These are phyloP conservation scores for Paradoxurus hermaphroditus DNA, from an alignment of 2,113 vertebrate genomes.

Conservation along the genomic window DNA sequence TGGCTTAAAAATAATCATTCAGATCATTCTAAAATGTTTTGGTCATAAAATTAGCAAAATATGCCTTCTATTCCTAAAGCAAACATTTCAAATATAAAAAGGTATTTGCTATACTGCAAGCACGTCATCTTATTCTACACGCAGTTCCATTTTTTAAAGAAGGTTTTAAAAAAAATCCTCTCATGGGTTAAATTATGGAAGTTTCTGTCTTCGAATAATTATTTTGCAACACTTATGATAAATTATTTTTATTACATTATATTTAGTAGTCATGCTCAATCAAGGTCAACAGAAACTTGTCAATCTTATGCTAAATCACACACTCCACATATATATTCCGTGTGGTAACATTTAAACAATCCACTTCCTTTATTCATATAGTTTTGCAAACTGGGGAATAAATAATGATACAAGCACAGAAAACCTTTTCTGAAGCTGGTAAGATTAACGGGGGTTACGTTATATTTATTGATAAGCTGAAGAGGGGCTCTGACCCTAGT, in stretches of 20 bases:
- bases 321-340: background rate
- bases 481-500: constrained; percentile 28
- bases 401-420: constrained; percentile 73
- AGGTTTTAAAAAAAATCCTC: constrained; percentile 64
- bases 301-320: constrained; percentile 59
- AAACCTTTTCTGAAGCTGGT: constrained; percentile 58
- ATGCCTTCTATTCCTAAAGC: constrained; percentile 32
- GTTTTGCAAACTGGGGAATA: constrained; percentile 73
- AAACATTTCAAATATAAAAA: constrained; percentile 18
- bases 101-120: constrained; percentile 58
- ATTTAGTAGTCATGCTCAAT: constrained; percentile 67
- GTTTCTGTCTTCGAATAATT: constrained; percentile 68
- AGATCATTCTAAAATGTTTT: constrained; percentile 63
- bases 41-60: constrained; percentile 62
- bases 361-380: constrained; percentile 62
- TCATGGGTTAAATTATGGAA: constrained; percentile 29
- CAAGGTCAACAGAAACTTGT: constrained; percentile 56
- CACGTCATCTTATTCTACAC: constrained; percentile 54
- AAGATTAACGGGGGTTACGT: constrained; percentile 71
- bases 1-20: constrained; percentile 69
- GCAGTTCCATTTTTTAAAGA: constrained; percentile 64
- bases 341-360: constrained; percentile 53
- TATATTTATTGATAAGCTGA: constrained; percentile 64
- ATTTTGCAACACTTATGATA: constrained; percentile 59
- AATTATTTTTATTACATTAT: constrained; percentile 67